Conservation (phyloP, 1,140 invertebrate species). For the Cyclina sinensis region DNA sequence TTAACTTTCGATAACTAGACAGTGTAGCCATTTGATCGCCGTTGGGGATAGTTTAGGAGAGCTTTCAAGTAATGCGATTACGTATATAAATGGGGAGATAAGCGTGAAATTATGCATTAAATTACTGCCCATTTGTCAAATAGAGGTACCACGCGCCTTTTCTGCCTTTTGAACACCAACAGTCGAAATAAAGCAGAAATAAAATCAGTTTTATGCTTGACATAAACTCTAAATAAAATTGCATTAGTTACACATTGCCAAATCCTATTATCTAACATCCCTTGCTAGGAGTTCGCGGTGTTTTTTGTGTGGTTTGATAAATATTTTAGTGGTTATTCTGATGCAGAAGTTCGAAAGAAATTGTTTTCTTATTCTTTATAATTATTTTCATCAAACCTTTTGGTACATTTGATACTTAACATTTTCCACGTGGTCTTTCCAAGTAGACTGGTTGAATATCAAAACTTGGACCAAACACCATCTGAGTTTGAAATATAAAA, state of each 20-base stretch:
- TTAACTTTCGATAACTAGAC: conserved; percentile 63
- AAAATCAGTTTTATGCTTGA: conserved; percentile 25
- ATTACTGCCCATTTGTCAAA: conserved; percentile 51
- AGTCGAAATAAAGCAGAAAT: conserved; percentile 27
- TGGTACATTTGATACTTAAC: no score
- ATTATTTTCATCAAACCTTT: no score
- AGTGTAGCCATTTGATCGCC: conserved; percentile 49
- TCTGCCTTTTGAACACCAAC: not conserved
- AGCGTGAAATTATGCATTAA: conserved; percentile 61
- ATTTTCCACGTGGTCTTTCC: no score
- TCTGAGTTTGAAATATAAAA: no score
- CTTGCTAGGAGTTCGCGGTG: not conserved
- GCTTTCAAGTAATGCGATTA: conserved; percentile 46
- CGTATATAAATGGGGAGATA: conserved; percentile 12
- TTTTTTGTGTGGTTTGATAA: no score
- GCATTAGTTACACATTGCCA: not conserved
- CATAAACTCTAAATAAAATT: conserved; percentile 9
- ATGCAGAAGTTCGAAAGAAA: no score
- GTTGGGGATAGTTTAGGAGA: conserved; percentile 9
- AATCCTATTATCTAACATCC: not conserved
- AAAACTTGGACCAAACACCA: no score
- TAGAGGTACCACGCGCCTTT: conserved; percentile 20
- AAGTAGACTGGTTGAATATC: no score
- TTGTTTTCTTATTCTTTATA: no score
- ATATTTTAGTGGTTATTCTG: no score